Conservation (phyloP, 2,888 invertebrate genomes). For the Acanthosoma haemorrhoidale region DNA sequence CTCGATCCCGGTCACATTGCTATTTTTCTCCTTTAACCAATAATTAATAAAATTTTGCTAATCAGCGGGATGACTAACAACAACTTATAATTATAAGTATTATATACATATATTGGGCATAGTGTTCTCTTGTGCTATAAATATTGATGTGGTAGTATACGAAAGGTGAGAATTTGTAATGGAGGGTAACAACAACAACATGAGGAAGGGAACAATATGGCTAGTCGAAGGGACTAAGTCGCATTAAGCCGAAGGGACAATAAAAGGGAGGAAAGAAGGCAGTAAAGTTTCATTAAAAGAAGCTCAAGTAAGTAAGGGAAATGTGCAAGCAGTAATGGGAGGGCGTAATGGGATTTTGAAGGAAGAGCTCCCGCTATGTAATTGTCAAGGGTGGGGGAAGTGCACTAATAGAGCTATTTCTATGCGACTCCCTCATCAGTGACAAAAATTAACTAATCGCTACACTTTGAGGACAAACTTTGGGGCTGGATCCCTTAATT, state of each 20-base stretch:
- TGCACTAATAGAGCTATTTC: neutral
- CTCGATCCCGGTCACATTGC: no score
- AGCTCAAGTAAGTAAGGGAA: slow-evolving; percentile 1
- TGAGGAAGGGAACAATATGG: neutral
- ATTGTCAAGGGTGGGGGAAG: neutral
- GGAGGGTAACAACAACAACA: neutral
- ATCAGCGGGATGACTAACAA: no score
- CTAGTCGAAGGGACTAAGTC: neutral
- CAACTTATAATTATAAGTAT: no score
- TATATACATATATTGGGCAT: no score
- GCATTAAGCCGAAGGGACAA: neutral
- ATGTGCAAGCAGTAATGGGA: neutral
- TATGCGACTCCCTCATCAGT: neutral
- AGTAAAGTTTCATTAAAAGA: slow-evolving; percentile 9
- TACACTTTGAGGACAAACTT: neutral
- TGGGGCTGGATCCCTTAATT: neutral
- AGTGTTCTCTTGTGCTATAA: no score
- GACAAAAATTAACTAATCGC: neutral
- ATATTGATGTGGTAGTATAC: no score
- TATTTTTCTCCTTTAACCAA: no score
- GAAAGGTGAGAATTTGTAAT: neutral
- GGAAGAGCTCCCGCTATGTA: neutral
- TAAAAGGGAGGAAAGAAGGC: slow-evolving; percentile 9
- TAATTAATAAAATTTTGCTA: no score
- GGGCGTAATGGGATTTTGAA: neutral